A percentile compares a stretch with the other conserved stretches of the same genome.
Evolutionary conservation across 1,140 invertebrate genomes (phyloP).

Genomic region (Bacillus rossius): DNA sequence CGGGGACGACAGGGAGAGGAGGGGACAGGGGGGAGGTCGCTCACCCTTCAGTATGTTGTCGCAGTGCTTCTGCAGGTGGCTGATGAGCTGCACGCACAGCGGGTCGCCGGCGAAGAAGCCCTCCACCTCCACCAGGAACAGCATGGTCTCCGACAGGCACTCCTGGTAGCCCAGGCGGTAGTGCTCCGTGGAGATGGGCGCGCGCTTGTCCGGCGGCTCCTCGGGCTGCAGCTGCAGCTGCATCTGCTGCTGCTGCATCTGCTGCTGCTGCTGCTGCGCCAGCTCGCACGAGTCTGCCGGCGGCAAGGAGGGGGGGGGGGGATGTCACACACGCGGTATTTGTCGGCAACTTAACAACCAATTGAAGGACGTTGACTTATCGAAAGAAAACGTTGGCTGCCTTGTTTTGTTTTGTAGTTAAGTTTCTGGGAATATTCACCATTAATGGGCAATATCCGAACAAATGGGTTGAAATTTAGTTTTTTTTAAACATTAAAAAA

Average conservation of each 20-base stretch:
- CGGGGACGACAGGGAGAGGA: too few relatives aligned
- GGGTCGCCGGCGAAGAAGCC: slow-evolving; percentile 71
- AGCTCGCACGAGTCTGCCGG: slow-evolving; percentile 6
- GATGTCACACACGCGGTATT: too few relatives aligned
- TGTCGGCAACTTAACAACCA: too few relatives aligned
- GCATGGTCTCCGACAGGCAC: slow-evolving; percentile 81
- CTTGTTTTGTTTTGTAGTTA: too few relatives aligned
- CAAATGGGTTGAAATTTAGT: too few relatives aligned
- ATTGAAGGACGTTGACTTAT: too few relatives aligned
- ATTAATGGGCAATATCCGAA: too few relatives aligned
- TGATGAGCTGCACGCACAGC: slow-evolving; percentile 72
- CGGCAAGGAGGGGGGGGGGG: neutral
- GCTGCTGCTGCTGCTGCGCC: neutral
- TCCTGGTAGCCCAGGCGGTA: slow-evolving; percentile 82
- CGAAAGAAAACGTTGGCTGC: too few relatives aligned
- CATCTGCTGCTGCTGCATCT: neutral
- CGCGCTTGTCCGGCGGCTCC: slow-evolving; percentile 28
- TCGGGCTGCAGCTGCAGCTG: neutral
- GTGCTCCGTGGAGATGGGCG: slow-evolving; percentile 45
- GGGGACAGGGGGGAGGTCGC: too few relatives aligned
- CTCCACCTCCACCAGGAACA: slow-evolving; percentile 84
- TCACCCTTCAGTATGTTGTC: slow-evolving; percentile 58
- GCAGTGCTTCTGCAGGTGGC: slow-evolving; percentile 79
- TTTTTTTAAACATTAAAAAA: too few relatives aligned
- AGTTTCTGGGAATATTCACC: too few relatives aligned